Percentiles rank a stretch among this genome's conserved stretches.
Evolutionary conservation across 2,888 invertebrate genomes (phyloP).

Genomic region (Drosophila formosana): DNA sequence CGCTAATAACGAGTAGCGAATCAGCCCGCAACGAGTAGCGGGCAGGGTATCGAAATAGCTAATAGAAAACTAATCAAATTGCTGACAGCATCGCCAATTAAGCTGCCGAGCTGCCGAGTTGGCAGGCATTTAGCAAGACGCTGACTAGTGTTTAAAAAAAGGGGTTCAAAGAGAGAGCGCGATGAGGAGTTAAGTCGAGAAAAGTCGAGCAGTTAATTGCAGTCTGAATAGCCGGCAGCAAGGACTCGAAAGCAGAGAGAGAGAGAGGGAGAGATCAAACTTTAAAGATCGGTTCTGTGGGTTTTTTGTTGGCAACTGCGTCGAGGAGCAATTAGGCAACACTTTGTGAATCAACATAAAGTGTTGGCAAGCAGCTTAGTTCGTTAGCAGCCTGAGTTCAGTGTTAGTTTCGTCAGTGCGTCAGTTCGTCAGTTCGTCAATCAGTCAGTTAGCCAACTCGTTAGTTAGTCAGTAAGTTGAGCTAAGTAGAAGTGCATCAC

Average conservation of each 20-base stretch:
- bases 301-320: background rate
- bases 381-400: background rate
- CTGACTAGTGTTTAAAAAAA: background rate
- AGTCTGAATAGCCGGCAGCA: slow-evolving; percentile 1
- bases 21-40: no score
- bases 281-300: background rate
- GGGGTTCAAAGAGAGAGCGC: no score
- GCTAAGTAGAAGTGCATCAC: slow-evolving; percentile 11
- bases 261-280: background rate
- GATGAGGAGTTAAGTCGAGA: no score
- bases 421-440: background rate
- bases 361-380: slow-evolving; percentile 16
- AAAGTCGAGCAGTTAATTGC: slow-evolving; percentile 13
- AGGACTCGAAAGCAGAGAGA: background rate
- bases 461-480: slow-evolving; percentile 11
- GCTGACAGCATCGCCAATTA: slow-evolving; percentile 41
- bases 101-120: slow-evolving; percentile 13
- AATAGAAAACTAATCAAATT: slow-evolving; percentile 32
- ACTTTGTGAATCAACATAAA: slow-evolving; percentile 14
- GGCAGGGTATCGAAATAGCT: background rate
- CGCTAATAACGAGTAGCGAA: no score
- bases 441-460: background rate
- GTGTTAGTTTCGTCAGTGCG: background rate
- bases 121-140: background rate
- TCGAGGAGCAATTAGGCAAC: slow-evolving; percentile 12